A percentile compares a stretch with the other conserved stretches of the same genome.
phyloP scores from a whole-genome alignment of 1,140 invertebrate species.

The Pseudomyrmex dendroicus region DNA sequence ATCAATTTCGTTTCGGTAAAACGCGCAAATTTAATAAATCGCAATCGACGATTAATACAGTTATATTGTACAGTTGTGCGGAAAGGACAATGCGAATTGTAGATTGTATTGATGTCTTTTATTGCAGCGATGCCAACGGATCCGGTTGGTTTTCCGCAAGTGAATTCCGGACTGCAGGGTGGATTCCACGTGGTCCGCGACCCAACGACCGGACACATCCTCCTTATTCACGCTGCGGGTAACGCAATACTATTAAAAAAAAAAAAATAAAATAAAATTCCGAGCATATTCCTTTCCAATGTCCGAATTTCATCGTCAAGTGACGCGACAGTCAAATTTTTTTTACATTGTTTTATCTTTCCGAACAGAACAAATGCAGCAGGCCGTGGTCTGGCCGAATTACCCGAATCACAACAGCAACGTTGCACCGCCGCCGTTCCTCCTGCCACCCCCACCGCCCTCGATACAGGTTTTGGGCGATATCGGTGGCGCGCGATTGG shows the following conservation, averaged over 20 bases:
- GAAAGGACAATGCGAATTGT: slow-evolving; percentile 29
- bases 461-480: slow-evolving; percentile 87
- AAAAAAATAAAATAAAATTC: not conserved
- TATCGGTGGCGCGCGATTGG: slow-evolving; percentile 84
- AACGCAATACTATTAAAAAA: slow-evolving; percentile 64
- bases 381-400: slow-evolving; percentile 90
- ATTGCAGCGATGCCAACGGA: slow-evolving; percentile 87
- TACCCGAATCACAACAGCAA: slow-evolving; percentile 85
- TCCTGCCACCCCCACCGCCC: slow-evolving; percentile 87
- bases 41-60: not conserved
- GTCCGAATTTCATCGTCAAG: not conserved
- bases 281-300: too few relatives aligned
- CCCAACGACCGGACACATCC: slow-evolving; percentile 91
- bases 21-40: not conserved
- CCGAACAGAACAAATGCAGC: slow-evolving; percentile 89
- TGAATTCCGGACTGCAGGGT: slow-evolving; percentile 81
- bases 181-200: slow-evolving; percentile 91
- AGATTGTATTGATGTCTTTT: slow-evolving; percentile 34
- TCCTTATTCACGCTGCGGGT: slow-evolving; percentile 91
- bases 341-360: slow-evolving; percentile 13
- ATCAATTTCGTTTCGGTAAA: too few relatives aligned
- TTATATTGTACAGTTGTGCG: slow-evolving; percentile 55
- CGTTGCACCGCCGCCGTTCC: slow-evolving; percentile 85
- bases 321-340: not conserved
- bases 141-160: slow-evolving; percentile 87